Evolutionary conservation across 2,888 invertebrate species (phyloP), one percentile per base, ranked within the genome.

Genomic region (Byasa hedistus): DNA sequence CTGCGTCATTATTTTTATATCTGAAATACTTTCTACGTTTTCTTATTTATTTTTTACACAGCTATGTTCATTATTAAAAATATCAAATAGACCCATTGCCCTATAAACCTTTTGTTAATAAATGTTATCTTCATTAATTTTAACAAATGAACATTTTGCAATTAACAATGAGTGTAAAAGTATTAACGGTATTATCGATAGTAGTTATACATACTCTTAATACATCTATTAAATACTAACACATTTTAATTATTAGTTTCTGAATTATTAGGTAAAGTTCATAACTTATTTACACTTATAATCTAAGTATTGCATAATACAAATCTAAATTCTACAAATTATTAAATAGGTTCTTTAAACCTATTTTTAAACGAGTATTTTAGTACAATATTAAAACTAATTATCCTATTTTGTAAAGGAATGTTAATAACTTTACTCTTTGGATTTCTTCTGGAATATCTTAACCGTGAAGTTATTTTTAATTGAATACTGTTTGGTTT

Each of bases 391-490:
- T 54, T 54, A 22, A 22, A 52, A 44, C 54, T 24, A 56, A 36
- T 56, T 22, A 24, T 17, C 21, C 24, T 56, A 56, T 55, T 44
- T 24, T 44, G 36, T 27, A 39, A 62, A 56, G 62, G 62, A 62
- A 62, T 62, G 62, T 56, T 36, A 56, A 55, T 39, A 44, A 56
- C 44, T 55, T 61, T 27, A 19, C 21, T 7, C 55, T n/a, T 39
- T 39, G 24, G 39, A 36, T 61, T 54, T 39, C 5, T 39, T 39
- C 23, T 55, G 39, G 39, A 39, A 39, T 39, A 3, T 39, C 15
- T 1, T 15, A 12, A 39, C 17, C 39, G 48, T 19, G 5, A 19
- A 48, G 48, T 48, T 48, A 48, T n/a, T 48, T 48, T 19, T 19
- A 48, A 48, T 48, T 12, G n/a, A 48, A 48, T 48, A 48, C 48